phyloP scores from a whole-genome alignment of 2,888 invertebrate species.

The Syritta pipiens region DNA sequence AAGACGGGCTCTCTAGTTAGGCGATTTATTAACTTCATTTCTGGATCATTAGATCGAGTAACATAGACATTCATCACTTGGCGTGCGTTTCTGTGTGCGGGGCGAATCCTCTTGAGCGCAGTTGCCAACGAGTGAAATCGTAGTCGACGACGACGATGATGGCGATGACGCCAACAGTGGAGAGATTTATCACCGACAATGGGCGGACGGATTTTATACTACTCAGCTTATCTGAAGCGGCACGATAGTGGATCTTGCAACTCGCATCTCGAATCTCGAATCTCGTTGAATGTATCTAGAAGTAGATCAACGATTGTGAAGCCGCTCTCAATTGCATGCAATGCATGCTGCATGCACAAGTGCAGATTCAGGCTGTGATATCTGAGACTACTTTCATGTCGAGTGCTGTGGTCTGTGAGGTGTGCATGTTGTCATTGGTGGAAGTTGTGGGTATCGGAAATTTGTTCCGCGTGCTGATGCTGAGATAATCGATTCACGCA shows the following conservation, averaged over 20 bases:
- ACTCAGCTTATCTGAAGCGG: slow-evolving; percentile 50
- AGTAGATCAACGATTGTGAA: slow-evolving; percentile 35
- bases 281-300: slow-evolving; percentile 57
- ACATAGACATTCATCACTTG: slow-evolving; percentile 78
- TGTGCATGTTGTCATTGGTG: slow-evolving; percentile 7
- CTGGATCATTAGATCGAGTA: slow-evolving; percentile 78
- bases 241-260: slow-evolving; percentile 44
- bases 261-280: slow-evolving; percentile 6
- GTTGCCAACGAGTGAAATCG: slow-evolving; percentile 46
- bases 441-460: slow-evolving; percentile 2
- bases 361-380: slow-evolving; percentile 47
- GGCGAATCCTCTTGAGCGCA: slow-evolving; percentile 22
- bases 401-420: slow-evolving; percentile 5
- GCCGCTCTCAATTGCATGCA: slow-evolving; percentile 13
- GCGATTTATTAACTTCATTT: slow-evolving; percentile 79
- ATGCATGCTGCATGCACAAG: slow-evolving; percentile 44
- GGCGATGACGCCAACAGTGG: slow-evolving; percentile 60
- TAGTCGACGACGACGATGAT: slow-evolving; percentile 46
- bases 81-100: slow-evolving; percentile 39
- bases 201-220: slow-evolving; percentile 61
- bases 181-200: slow-evolving; percentile 67
- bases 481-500: slow-evolving; percentile 17
- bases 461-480: slow-evolving; percentile 12
- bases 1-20: slow-evolving; percentile 73
- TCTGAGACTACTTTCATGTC: slow-evolving; percentile 30